Evolutionary conservation across 2,113 vertebrate genomes (phyloP).

Genomic region (Dicrurus megarhynchus): DNA sequence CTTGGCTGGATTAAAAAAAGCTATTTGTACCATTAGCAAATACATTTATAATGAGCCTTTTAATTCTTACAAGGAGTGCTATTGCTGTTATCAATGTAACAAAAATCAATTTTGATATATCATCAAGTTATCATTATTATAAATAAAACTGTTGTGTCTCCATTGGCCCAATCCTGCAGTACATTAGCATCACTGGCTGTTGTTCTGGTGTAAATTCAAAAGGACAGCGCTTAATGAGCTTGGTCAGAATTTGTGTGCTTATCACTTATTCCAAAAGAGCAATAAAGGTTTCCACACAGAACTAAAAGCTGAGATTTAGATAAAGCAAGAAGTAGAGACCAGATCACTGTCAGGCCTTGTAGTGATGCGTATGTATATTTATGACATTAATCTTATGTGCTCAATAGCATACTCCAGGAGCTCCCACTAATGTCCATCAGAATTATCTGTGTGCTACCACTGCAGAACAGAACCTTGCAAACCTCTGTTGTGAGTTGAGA

Average conservation of each 20-base stretch:
- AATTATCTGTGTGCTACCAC: background rate
- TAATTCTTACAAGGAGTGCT: constrained; percentile 7
- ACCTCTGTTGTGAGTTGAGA: background rate
- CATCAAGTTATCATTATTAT: background rate
- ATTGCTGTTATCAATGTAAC: background rate
- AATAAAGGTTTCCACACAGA: background rate
- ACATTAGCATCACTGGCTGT: background rate
- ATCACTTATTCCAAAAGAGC: background rate
- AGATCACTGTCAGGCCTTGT: background rate
- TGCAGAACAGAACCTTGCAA: background rate
- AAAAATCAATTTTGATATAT: background rate
- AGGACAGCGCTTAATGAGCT: background rate
- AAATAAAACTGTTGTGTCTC: background rate
- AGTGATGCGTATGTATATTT: background rate
- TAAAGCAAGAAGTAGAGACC: background rate
- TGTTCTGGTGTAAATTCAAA: background rate
- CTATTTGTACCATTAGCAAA: constrained; percentile 1
- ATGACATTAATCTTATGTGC: background rate
- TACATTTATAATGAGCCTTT: background rate
- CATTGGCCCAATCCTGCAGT: background rate
- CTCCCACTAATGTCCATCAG: background rate
- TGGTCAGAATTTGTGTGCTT: background rate
- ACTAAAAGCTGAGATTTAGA: background rate
- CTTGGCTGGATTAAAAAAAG: constrained; percentile 4
- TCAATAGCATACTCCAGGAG: background rate